Base-by-base conservation (phyloP, 2,113 vertebrate genomes). In the Illadopsis cleaveri region DNA sequence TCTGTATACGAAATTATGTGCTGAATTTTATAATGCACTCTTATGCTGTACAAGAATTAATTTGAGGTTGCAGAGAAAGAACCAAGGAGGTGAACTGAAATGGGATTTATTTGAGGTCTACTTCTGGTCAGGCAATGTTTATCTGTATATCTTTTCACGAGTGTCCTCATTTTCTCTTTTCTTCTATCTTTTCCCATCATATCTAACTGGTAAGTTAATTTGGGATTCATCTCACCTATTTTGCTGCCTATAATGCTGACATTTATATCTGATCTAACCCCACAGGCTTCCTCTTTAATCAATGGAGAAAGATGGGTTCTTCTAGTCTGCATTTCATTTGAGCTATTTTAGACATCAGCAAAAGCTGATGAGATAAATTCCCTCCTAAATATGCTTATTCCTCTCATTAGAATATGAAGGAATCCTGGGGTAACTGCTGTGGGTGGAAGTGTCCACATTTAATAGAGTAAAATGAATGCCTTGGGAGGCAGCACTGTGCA, bases 201-300 rank as follows among this genome's bases (percentile, higher is more conserved):
- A 62, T 44, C 44, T 82, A 82, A n/a, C 57, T 79, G 66, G 38
- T 28, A 50, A 80, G 25, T 65, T 95, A 81, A 91, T 93, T 95
- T 83, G 27, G 21, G 30, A 97, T 96, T 94, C 96, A 71, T 58
- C 73, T 96, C 90, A 95, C 90, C 84, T 91, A 47, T 78, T 38
- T 68, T 79, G 27, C 77, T 94, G 60, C 84, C 96, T 94, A 71
- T 93, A 91, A 75, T 35, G 65, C 54, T 96, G 77, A 91, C 69
- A 91, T 95, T 94, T 95, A 62, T 95, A 82, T 89, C 84, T 84
- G 84, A 86, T 69, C 87, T 95, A 93, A 89, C 77, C 60, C 94
- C 84, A 89, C 90, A 87, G 92, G 93, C 87, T 94, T 97, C 89
- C 93, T 95, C 84, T 95, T 89, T 91, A 97, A 96, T 94, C 95